A percentile compares a stretch with the other conserved stretches of the same genome.
Conservation (phyloP, 1,140 invertebrate species). For the Orchestia grillus region DNA sequence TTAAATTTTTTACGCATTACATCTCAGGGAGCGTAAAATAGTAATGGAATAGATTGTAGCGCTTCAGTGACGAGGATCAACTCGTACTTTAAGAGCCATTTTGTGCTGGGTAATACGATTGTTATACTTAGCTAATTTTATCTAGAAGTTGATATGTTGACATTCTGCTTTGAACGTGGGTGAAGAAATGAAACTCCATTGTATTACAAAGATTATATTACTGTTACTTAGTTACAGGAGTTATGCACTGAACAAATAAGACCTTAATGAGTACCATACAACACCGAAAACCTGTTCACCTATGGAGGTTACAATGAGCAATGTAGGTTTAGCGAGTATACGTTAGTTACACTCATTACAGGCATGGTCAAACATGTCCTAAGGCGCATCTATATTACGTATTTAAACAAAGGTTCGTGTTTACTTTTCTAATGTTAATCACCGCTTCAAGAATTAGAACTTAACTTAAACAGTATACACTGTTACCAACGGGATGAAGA, state of each 20-base stretch:
- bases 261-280: not conserved
- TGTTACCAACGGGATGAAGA: not conserved
- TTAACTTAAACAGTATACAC: not conserved
- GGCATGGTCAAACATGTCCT: not conserved
- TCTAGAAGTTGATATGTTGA: not conserved
- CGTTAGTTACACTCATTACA: not conserved
- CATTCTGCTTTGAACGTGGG: not conserved
- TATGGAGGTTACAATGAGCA: not conserved
- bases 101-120: no score
- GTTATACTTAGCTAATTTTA: not conserved
- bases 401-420: not conserved
- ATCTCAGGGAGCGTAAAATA: no score
- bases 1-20: no score
- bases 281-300: not conserved
- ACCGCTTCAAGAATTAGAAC: not conserved
- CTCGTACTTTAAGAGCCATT: no score
- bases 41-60: no score
- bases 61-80: no score
- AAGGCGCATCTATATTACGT: not conserved
- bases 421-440: not conserved
- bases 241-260: not conserved
- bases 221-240: not conserved
- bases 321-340: not conserved
- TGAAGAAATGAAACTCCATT: not conserved
- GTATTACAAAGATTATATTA: not conserved